A percentile compares a stretch with the other conserved stretches of the same genome.
phyloP scores from a whole-genome alignment of 2,797 vertebrate species.

The Sebastiscus tertius region DNA sequence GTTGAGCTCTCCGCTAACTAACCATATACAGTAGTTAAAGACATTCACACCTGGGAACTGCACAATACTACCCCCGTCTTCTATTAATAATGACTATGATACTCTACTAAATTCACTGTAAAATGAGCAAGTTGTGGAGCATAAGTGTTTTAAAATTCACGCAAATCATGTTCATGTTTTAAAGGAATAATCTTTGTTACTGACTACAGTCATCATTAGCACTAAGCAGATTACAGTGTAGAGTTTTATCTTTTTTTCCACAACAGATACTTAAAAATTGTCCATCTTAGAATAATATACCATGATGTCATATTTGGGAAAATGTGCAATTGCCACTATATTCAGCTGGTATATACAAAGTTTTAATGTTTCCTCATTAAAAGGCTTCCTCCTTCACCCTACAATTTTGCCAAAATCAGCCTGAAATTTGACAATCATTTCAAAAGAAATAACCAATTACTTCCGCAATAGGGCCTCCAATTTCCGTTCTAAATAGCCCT shows the following conservation, averaged over 20 bases:
- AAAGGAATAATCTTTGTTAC: background rate
- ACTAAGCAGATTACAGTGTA: background rate
- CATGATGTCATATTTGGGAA: background rate
- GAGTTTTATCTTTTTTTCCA: background rate
- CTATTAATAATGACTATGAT: background rate
- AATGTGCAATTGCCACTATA: background rate
- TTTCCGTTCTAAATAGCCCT: conserved; percentile 18
- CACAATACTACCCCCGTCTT: background rate
- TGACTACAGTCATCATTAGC: background rate
- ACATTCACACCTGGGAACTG: background rate
- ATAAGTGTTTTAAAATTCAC: background rate
- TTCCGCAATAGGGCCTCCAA: conserved; percentile 10
- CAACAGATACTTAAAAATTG: background rate
- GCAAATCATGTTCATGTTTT: background rate
- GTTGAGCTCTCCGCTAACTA: background rate
- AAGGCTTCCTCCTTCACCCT: conserved; percentile 15
- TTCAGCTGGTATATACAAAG: background rate
- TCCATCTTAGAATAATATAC: background rate
- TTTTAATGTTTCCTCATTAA: background rate
- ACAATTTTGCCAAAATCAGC: conserved; percentile 30
- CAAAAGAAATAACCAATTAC: conserved; percentile 34
- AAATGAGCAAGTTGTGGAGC: background rate
- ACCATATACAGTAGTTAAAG: background rate
- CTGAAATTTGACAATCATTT: conserved; percentile 24
- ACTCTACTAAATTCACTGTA: background rate